Percentiles rank a stretch among this genome's conserved stretches.
Conservation (phyloP, 2,113 vertebrate species). For the Rhizomys pruinosus region DNA sequence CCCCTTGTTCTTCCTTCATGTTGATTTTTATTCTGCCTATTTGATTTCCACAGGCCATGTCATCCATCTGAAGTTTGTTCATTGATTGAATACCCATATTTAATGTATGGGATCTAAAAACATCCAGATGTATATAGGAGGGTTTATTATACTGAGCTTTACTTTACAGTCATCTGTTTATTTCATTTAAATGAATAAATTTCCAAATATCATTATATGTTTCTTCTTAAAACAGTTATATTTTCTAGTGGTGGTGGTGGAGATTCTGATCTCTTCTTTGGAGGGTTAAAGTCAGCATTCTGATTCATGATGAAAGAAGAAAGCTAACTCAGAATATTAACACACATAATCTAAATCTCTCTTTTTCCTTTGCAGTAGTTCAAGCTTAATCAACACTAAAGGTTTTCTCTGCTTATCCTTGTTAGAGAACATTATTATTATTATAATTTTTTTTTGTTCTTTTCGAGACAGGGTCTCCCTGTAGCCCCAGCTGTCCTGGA, state of each 20-base stretch:
- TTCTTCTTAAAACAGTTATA: not conserved
- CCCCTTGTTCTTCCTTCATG: not conserved
- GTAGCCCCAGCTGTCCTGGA: too few relatives aligned
- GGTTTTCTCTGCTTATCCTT: not conserved
- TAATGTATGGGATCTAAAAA: not conserved
- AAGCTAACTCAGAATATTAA: not conserved
- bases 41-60: slow-evolving; percentile 4
- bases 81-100: not conserved
- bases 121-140: not conserved
- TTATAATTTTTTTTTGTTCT: too few relatives aligned
- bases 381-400: not conserved
- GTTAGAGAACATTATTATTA: too few relatives aligned
- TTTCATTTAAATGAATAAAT: not conserved
- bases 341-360: not conserved
- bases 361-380: not conserved
- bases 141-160: not conserved
- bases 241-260: not conserved
- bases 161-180: not conserved
- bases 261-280: slow-evolving; percentile 13
- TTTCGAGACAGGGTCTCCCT: too few relatives aligned
- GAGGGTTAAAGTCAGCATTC: not conserved
- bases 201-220: slow-evolving; percentile 34
- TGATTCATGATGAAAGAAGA: slow-evolving; percentile 16
- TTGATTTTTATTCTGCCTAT: not conserved
- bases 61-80: not conserved